Conservation (phyloP, 2,888 invertebrate species). For the Odontothrips loti region DNA sequence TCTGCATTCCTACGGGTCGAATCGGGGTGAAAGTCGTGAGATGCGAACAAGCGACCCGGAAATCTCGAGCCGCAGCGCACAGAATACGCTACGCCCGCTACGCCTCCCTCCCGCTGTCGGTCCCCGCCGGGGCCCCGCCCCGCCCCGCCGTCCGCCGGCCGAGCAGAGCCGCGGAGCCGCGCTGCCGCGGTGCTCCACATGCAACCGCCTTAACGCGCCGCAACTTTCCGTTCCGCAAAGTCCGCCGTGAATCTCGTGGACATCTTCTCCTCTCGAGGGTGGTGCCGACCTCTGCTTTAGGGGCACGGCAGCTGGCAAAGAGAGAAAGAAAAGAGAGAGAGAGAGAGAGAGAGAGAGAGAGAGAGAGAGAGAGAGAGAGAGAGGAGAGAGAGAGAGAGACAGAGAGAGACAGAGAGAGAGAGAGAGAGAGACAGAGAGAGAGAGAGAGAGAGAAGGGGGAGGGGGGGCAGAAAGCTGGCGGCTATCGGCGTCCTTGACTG, state of each 20-base stretch:
- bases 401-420: background rate
- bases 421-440: background rate
- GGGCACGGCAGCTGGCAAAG: background rate
- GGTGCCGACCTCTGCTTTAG: background rate
- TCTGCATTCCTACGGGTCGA: constrained; percentile 22
- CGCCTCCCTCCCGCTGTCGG: too few species aligned
- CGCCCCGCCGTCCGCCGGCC: too few species aligned
- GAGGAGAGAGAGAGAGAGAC: background rate
- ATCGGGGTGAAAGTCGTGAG: constrained; percentile 21
- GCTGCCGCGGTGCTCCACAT: background rate
- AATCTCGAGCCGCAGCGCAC: background rate
- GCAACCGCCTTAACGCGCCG: background rate
- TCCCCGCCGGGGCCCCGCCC: background rate
- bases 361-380: background rate
- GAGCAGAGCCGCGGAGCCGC: too few species aligned
- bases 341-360: too few species aligned
- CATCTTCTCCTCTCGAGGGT: background rate
- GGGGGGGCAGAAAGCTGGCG: too few species aligned
- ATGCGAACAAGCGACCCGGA: background rate
- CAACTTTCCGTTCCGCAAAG: too few species aligned
- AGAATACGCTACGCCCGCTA: too few species aligned
- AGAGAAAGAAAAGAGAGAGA: too few species aligned
- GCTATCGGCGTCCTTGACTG: too few species aligned
- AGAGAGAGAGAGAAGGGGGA: background rate
- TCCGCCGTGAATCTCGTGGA: too few species aligned